Conservation (phyloP, 2,888 invertebrate species). For the Drosophila maculinotata region DNA sequence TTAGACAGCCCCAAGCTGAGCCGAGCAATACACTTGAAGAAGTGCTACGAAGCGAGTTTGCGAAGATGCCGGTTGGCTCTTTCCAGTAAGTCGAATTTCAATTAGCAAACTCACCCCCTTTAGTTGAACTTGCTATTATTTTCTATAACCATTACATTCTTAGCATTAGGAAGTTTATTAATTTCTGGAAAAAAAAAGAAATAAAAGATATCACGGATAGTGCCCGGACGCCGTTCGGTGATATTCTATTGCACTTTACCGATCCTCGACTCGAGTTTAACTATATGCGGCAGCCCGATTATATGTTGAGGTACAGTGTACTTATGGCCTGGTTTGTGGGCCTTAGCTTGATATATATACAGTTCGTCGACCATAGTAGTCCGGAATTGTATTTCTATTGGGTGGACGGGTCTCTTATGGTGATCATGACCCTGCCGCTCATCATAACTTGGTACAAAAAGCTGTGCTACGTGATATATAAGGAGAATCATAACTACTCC, state of each 20-base stretch:
- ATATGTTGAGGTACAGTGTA: slow-evolving; percentile 93
- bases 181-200: not conserved
- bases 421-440: slow-evolving; percentile 86
- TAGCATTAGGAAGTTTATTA: not conserved
- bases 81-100: slow-evolving; percentile 86
- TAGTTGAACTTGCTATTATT: not conserved
- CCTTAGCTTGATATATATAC: slow-evolving; percentile 87
- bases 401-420: not conserved
- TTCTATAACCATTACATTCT: too few species aligned
- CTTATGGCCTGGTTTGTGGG: slow-evolving; percentile 87
- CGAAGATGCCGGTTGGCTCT: slow-evolving; percentile 92
- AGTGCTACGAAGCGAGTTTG: slow-evolving; percentile 91
- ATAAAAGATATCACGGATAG: too few species aligned
- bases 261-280: slow-evolving; percentile 88
- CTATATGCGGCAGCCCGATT: slow-evolving; percentile 91
- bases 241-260: slow-evolving; percentile 88
- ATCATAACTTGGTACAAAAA: slow-evolving; percentile 92
- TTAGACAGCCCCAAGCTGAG: not conserved
- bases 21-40: slow-evolving; percentile 83
- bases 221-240: slow-evolving; percentile 44
- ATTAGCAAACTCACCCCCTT: too few species aligned
- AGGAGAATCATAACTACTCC: not conserved
- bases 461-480: slow-evolving; percentile 87
- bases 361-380: not conserved
- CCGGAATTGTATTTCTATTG: fast-evolving